A percentile compares a stretch with the other conserved stretches of the same genome.
Conservation (phyloP, 2,797 vertebrate species). For the Coccyzus lansbergi region DNA sequence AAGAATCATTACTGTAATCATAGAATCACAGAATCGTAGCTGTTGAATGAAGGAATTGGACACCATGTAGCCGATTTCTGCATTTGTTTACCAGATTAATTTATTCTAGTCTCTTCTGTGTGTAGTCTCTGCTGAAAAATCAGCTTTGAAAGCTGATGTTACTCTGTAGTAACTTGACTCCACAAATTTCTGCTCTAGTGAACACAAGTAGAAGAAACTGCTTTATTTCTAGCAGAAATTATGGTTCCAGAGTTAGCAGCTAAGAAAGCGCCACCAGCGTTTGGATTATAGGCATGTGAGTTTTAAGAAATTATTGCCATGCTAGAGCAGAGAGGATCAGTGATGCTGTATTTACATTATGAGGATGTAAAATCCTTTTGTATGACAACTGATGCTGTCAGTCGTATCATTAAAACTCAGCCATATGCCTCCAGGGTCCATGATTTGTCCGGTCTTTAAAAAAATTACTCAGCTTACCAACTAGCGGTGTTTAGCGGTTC, state of each 20-base stretch:
- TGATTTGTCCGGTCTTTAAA: neutral
- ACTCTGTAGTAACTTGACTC: neutral
- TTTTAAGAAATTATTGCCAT: neutral
- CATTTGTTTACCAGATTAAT: neutral
- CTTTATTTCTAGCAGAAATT: neutral
- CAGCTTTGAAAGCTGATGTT: neutral
- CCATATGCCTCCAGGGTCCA: neutral
- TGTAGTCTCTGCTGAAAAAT: neutral
- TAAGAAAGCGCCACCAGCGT: neutral
- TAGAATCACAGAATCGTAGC: too few species aligned
- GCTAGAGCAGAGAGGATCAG: accelerated
- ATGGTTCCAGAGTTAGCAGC: neutral
- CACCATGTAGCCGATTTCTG: neutral
- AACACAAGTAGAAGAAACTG: neutral
- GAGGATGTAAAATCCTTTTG: neutral
- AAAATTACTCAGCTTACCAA: neutral
- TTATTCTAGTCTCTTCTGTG: neutral
- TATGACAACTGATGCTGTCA: neutral
- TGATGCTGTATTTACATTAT: neutral
- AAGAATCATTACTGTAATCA: neutral
- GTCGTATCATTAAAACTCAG: neutral
- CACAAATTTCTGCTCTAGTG: neutral
- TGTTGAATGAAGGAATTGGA: neutral
- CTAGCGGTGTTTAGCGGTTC: neutral
- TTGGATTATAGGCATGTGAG: neutral